A percentile compares a stretch with the other conserved stretches of the same genome.
phyloP scores from a whole-genome alignment of 2,888 invertebrate genomes.

The Slavum lentiscoides region DNA sequence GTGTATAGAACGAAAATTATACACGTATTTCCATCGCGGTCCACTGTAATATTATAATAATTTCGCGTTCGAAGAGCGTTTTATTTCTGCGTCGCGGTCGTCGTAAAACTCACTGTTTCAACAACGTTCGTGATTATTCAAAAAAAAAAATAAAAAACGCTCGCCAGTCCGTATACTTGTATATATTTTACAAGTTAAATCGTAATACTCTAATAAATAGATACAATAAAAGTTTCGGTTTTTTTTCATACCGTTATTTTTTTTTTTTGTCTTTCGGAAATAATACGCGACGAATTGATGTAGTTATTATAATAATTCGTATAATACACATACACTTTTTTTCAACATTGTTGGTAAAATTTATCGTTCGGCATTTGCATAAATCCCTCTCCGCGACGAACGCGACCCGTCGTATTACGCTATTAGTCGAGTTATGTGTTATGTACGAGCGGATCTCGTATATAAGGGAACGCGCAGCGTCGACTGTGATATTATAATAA shows the following conservation, averaged over 20 bases:
- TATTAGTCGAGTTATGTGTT: too few relatives aligned
- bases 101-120: background rate
- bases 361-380: background rate
- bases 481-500: too few relatives aligned
- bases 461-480: too few relatives aligned
- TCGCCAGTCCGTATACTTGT: too few relatives aligned
- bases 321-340: background rate
- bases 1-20: too few relatives aligned
- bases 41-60: too few relatives aligned
- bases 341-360: conserved; percentile 1
- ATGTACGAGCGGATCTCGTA: too few relatives aligned
- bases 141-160: too few relatives aligned
- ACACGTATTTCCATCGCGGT: too few relatives aligned
- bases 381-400: background rate
- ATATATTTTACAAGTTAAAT: background rate
- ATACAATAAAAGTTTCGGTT: background rate
- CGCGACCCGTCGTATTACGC: background rate
- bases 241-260: too few relatives aligned
- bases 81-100: too few relatives aligned
- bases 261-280: background rate
- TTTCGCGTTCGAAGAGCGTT: too few relatives aligned
- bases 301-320: conserved; percentile 1
- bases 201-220: conserved; percentile 8
- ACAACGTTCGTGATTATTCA: background rate
- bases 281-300: background rate